Base-by-base conservation (phyloP, 1,140 invertebrate species). In the Heliconius hewitsoni region DNA sequence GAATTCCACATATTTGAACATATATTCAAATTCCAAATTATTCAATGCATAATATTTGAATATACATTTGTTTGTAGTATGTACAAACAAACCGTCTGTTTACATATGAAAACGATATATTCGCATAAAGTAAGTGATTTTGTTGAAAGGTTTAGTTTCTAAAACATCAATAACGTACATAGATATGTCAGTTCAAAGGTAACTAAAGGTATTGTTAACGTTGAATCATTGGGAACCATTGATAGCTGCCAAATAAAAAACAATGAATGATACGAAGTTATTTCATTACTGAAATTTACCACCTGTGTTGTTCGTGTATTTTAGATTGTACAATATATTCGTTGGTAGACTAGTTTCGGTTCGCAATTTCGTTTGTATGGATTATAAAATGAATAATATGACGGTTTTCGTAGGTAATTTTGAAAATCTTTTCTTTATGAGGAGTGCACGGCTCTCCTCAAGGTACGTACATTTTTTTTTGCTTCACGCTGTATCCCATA, bases 111-210 rank as follows among this genome's bases (percentile, higher is more conserved):
- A 66, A 13, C 27, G 27, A 66, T 66, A 66, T 30, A 66, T 66
- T 30, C 11, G 27, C 60, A n/a, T 30, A 66, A 66, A 66, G 60
- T 66, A 66, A 66, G 60, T 66, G 18, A 74, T 55, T 74, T 57
- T 55, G 73, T 30, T 74, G 73, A 74, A 57, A 74, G 50, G 50
- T 55, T 34, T 74, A 50, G 52, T 73, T 52, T 46, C 72, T 30
- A 66, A 66, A 74, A 74, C 46, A 55, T 57, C 50, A 37, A 74
- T 57, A 57, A 55, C 19, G 8, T 2, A 46, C 60, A 30, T 66
- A 55, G 46, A 55, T 74, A 57, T 30, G 73, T 55, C 73, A 74
- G 73, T 74, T 74, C 73, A 74, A 74, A 74, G 73, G 73, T 57
- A 74, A 11, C 60, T 74, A 30, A 23, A 30, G 42, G 23, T 66